These are phyloP conservation scores for Dioctria linearis DNA, from an alignment of 2,888 invertebrate species.

Conservation along the genomic window DNA sequence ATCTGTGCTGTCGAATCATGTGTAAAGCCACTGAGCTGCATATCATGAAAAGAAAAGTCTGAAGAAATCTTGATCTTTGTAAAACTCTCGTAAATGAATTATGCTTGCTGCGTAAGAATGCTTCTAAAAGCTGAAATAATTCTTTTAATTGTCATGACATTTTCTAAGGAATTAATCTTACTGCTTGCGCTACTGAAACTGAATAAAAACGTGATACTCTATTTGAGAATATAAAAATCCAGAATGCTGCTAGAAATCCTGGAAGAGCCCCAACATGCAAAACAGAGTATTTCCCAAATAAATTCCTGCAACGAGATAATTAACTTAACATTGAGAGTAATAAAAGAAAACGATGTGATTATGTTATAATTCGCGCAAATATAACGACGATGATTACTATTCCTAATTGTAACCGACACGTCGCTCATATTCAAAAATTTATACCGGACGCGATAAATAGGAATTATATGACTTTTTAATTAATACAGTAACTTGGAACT, in stretches of 20 bases:
- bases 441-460: too few species aligned
- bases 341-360: too few species aligned
- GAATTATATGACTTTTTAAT: too few species aligned
- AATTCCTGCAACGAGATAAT: constrained; percentile 55
- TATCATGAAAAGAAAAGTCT: constrained; percentile 65
- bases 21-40: constrained; percentile 64
- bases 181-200: constrained; percentile 63
- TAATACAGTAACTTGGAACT: too few species aligned
- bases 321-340: too few species aligned
- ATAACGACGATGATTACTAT: too few species aligned
- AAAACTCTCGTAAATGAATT: constrained; percentile 60
- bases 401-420: too few species aligned
- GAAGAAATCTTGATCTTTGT: constrained; percentile 59
- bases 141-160: neutral
- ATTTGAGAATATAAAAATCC: constrained; percentile 55
- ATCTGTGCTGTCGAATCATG: constrained; percentile 59
- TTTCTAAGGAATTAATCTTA: constrained; percentile 59
- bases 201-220: constrained; percentile 62
- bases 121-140: constrained; percentile 15
- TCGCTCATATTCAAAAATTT: too few species aligned
- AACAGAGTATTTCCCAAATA: constrained; percentile 61
- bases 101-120: constrained; percentile 60
- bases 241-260: constrained; percentile 57
- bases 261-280: constrained; percentile 61
- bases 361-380: too few species aligned